A percentile compares a stretch with the other conserved stretches of the same genome.
phyloP scores from a whole-genome alignment of 2,797 vertebrate species.

The Heterohyrax brucei region DNA sequence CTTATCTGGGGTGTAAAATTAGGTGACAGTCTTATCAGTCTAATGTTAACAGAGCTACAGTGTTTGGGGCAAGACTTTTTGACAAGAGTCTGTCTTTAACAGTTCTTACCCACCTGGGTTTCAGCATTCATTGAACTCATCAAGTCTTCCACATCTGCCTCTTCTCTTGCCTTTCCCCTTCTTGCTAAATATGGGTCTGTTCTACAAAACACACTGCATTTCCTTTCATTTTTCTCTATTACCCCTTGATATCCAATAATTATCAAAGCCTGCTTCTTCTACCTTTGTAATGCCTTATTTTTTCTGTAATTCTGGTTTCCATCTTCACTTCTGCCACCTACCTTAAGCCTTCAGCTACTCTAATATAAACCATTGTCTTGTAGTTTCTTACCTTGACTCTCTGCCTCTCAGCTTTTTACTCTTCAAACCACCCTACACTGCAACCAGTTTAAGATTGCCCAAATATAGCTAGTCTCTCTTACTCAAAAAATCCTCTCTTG shows the following conservation, averaged over 20 bases:
- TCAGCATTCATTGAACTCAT: slow-evolving; percentile 50
- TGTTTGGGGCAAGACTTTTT: slow-evolving; percentile 4
- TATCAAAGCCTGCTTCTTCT: background rate
- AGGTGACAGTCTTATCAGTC: slow-evolving; percentile 20
- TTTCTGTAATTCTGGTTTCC: background rate
- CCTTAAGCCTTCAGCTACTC: background rate
- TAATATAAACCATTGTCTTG: background rate
- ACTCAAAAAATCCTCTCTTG: background rate
- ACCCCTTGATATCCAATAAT: background rate
- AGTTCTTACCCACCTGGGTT: slow-evolving; percentile 43
- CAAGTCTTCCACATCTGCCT: background rate
- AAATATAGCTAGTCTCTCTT: background rate
- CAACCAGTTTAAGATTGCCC: background rate
- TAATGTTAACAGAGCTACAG: slow-evolving; percentile 54
- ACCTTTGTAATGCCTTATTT: background rate
- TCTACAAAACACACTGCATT: background rate
- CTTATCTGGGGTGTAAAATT: slow-evolving; percentile 21
- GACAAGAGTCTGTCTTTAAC: slow-evolving; percentile 14
- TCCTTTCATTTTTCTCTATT: background rate
- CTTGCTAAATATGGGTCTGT: background rate
- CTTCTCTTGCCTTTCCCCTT: background rate
- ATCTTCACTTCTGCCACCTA: background rate
- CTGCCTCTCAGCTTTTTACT: background rate
- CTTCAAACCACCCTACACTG: background rate
- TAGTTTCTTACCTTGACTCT: background rate